These are phyloP conservation scores for Erethizon dorsatum DNA, from an alignment of 2,797 vertebrate species.

Conservation along the genomic window DNA sequence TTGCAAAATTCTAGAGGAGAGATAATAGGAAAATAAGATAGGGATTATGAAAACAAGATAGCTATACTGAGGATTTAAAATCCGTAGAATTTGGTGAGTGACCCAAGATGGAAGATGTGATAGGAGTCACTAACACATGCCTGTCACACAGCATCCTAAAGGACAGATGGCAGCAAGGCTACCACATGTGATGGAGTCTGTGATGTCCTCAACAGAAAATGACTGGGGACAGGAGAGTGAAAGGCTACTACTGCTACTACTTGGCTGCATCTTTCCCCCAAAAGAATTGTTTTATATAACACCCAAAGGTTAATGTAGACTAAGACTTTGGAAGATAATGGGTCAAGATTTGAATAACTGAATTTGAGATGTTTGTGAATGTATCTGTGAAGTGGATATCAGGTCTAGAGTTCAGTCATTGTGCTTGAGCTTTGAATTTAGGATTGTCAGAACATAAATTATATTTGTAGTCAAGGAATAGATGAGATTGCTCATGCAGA, in stretches of 20 bases:
- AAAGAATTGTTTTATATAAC: not conserved
- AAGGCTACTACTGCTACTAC: not conserved
- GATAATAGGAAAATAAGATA: not conserved
- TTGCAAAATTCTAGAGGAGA: not conserved
- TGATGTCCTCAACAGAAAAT: not conserved
- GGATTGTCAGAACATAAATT: not conserved
- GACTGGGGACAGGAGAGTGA: no score
- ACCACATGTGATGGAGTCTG: not conserved
- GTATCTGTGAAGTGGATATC: not conserved
- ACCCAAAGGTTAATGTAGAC: not conserved
- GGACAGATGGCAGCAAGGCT: not conserved
- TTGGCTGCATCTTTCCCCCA: not conserved
- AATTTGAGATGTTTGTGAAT: conserved; percentile 7
- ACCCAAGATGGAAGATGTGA: not conserved
- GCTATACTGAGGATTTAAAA: not conserved
- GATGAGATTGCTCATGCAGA: not conserved
- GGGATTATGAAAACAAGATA: not conserved
- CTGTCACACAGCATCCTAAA: not conserved
- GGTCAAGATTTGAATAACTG: not conserved
- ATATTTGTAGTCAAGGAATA: not conserved
- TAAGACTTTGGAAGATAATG: not conserved
- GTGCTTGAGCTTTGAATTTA: not conserved
- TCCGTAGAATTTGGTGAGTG: not conserved
- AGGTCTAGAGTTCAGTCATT: not conserved
- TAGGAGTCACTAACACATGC: not conserved